Conservation (phyloP, 1,140 invertebrate genomes). For the Phymorhynchus buccinoides region DNA sequence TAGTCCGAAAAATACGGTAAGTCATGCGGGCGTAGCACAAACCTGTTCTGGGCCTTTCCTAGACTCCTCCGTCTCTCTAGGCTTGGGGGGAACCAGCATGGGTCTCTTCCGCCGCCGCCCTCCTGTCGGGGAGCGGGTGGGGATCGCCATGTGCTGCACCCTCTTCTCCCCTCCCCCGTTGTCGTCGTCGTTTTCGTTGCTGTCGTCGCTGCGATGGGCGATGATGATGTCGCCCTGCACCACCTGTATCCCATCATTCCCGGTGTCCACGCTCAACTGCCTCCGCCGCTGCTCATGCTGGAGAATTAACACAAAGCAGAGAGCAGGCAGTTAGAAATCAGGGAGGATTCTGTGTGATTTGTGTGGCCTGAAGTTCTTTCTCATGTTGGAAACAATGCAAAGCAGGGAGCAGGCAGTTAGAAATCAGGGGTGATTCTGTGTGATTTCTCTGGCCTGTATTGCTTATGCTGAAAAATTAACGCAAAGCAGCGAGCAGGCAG, state of each 20-base stretch:
- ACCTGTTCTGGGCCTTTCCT: background rate
- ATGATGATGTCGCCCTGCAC: slow-evolving; percentile 24
- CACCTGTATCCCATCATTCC: slow-evolving; percentile 34
- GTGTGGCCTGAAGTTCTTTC: background rate
- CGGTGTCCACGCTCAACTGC: background rate
- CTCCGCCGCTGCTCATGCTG: slow-evolving; percentile 27
- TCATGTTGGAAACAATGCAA: background rate
- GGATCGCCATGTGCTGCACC: slow-evolving; percentile 9
- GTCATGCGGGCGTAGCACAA: background rate
- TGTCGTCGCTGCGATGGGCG: slow-evolving; percentile 7
- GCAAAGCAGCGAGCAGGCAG: too few relatives aligned
- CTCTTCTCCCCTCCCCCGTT: background rate
- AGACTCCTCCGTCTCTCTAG: background rate
- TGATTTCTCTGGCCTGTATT: background rate
- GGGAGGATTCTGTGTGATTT: background rate
- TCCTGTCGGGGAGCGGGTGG: background rate
- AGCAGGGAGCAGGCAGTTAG: too few relatives aligned
- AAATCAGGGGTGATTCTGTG: background rate
- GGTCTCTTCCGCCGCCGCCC: background rate
- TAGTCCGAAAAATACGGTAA: too few relatives aligned
- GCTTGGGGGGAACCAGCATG: background rate
- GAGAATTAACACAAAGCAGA: background rate
- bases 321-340: background rate
- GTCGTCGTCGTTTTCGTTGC: background rate
- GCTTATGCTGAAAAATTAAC: too few relatives aligned